Base-by-base conservation (phyloP, 2,113 vertebrate genomes). In the Sakesphorus luctuosus region DNA sequence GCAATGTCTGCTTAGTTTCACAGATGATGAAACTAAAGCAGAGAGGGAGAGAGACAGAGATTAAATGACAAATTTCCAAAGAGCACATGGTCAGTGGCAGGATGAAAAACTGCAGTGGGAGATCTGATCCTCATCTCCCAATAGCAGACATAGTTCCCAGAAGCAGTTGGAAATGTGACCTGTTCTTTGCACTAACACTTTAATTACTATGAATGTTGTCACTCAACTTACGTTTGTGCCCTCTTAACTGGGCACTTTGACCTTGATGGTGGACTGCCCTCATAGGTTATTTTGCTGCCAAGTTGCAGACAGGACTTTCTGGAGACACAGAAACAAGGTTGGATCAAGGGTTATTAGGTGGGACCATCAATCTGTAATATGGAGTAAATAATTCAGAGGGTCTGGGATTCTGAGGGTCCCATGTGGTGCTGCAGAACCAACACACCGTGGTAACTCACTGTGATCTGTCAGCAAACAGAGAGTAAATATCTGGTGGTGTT, bases 171-270 rank as follows among this genome's bases (percentile, higher is more conserved):
- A 96, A 96, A 95, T 90, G 92, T 79, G 91, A 96, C 93, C 92
- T 72, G 73, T 89, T 95, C 88, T 75, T 90, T 82, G 76, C 93
- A 46, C 83, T 90, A 94, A 92, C 86, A 90, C 56, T 96, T 94
- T 96, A 96, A 97, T 95, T 90, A 84, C 96, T 75, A 19, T 87
- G 92, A 96, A 96, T 92, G 92, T 72, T 96, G 93, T 94, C 96
- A 96, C 93, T 96, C 87, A 87, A 16, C 72, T 96, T 93, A 40
- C 21, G 80, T 85, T 94, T 56, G 80, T 86, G 83, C 69, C 88
- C 69, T 89, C 29, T 84, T 95, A 94, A 90, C 61, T 84, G 80
- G 88, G 11, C 80, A 82, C 53, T 81, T 71, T 72, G 94, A 97
- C 94, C 95, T 94, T 95, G 79, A 31, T 65, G 76, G 69, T 87